A percentile compares a stretch with the other conserved stretches of the same genome.
These are phyloP conservation scores for Lampris megalopsis DNA, from an alignment of 2,113 vertebrate genomes.

Conservation along the genomic window DNA sequence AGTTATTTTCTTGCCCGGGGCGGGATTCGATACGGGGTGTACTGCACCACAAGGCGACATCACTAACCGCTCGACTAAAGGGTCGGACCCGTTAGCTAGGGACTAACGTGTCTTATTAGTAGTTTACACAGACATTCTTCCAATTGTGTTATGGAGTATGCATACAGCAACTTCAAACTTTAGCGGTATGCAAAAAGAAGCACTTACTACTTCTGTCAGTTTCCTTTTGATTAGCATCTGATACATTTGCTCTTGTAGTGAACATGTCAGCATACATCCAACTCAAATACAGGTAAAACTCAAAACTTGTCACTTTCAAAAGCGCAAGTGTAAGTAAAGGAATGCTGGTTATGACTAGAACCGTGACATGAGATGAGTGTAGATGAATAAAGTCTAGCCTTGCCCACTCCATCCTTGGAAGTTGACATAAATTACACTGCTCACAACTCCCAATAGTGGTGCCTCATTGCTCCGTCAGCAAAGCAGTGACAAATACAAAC, in stretches of 20 bases:
- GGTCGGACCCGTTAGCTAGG: too few species aligned
- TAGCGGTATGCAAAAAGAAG: not conserved
- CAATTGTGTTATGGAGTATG: not conserved
- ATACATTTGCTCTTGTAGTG: conserved; percentile 7
- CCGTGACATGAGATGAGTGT: conserved; percentile 34
- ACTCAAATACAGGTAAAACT: conserved; percentile 5
- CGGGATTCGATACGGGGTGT: too few species aligned
- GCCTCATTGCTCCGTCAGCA: conserved; percentile 66
- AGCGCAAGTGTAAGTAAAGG: not conserved
- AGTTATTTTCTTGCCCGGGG: too few species aligned
- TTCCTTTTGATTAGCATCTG: not conserved
- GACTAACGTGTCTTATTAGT: too few species aligned
- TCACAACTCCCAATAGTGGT: conserved; percentile 3
- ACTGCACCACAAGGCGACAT: too few species aligned
- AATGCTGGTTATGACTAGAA: conserved; percentile 46
- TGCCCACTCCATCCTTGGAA: conserved; percentile 48
- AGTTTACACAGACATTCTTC: too few species aligned
- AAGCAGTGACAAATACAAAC: conserved; percentile 52
- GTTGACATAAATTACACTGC: conserved; percentile 63
- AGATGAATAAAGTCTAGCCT: conserved; percentile 44
- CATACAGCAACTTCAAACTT: not conserved
- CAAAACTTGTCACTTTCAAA: conserved; percentile 21
- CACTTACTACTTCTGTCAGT: not conserved
- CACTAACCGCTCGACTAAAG: too few species aligned
- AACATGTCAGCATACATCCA: conserved; percentile 14